These are phyloP conservation scores for Cossypha caffra DNA, from an alignment of 2,797 vertebrate species.

Conservation along the genomic window DNA sequence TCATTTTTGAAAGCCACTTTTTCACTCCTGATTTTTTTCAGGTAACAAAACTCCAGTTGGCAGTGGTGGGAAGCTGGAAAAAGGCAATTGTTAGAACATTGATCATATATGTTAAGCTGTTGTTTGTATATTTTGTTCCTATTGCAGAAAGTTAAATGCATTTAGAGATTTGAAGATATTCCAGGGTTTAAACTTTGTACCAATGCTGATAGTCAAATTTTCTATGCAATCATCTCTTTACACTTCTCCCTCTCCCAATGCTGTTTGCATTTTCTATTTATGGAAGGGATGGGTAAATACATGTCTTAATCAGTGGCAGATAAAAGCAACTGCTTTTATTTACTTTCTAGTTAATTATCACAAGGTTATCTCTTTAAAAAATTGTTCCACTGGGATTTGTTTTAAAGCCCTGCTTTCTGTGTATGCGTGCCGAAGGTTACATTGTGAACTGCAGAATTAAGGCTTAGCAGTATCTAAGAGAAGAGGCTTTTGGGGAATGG, in stretches of 20 bases:
- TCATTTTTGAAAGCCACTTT: not conserved
- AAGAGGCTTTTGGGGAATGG: not conserved
- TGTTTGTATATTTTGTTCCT: not conserved
- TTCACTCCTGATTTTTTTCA: not conserved
- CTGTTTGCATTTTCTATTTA: not conserved
- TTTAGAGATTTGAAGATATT: not conserved
- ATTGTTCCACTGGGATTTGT: not conserved
- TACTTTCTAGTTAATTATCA: not conserved
- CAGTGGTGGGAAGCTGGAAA: not conserved
- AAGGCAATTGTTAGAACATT: not conserved
- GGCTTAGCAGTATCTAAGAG: not conserved
- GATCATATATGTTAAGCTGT: not conserved
- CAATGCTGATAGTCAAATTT: not conserved
- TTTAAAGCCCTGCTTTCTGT: not conserved
- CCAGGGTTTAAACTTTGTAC: not conserved
- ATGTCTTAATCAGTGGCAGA: not conserved
- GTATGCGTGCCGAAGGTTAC: not conserved
- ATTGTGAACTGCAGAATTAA: not conserved
- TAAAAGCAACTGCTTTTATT: slow-evolving; percentile 1
- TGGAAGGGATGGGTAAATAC: not conserved
- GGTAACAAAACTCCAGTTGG: not conserved
- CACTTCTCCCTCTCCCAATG: not conserved
- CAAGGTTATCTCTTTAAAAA: not conserved
- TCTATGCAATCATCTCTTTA: not conserved
- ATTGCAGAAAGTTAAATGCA: not conserved